Conservation (phyloP, 2,113 vertebrate species). For the Sinocyclocheilus anshuiensis region DNA sequence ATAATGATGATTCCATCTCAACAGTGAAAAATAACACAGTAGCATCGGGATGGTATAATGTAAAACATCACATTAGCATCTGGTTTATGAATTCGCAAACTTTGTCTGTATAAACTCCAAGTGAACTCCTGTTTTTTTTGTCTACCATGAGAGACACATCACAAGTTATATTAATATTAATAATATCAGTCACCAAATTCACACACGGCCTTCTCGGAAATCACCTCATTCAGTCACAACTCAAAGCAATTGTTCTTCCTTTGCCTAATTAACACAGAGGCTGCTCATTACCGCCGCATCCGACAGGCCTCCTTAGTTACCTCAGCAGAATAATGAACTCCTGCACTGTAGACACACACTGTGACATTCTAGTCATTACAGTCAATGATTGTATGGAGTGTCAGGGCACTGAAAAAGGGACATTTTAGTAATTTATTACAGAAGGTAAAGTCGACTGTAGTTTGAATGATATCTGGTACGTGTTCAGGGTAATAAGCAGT, state of each 20-base stretch:
- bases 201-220: background rate
- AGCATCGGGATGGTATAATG: background rate
- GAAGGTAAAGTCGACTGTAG: background rate
- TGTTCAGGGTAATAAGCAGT: background rate
- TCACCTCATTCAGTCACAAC: constrained; percentile 12
- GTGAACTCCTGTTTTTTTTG: background rate
- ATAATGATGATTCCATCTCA: background rate
- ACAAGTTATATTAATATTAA: constrained; percentile 5
- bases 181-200: background rate
- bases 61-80: background rate
- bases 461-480: background rate
- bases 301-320: background rate
- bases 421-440: background rate
- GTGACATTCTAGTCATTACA: background rate
- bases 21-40: background rate
- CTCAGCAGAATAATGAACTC: constrained; percentile 3
- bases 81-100: background rate
- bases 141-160: background rate
- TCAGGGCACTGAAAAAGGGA: background rate
- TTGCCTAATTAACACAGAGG: background rate
- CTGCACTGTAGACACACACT: background rate
- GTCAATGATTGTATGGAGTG: background rate
- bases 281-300: background rate
- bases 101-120: background rate
- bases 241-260: background rate